Conservation (phyloP, 2,113 vertebrate genomes). For the Felis chaus region DNA sequence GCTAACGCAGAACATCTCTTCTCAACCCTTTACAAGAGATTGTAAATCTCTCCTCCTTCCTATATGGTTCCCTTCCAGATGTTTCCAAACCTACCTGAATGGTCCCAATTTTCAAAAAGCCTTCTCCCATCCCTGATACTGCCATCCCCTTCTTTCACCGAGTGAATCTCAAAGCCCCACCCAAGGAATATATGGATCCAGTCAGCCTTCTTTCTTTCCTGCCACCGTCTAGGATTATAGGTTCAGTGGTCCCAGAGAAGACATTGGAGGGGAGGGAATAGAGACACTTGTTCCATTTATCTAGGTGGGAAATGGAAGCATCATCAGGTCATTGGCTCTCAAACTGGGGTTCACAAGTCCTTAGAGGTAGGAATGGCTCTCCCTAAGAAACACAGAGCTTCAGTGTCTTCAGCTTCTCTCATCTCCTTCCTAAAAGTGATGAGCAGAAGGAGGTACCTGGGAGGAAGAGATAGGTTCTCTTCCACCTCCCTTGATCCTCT, state of each 20-base stretch:
- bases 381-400: background rate
- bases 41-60: background rate
- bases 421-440: background rate
- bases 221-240: background rate
- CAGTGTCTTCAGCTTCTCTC: background rate
- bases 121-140: background rate
- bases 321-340: background rate
- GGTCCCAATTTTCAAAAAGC: background rate
- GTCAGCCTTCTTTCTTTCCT: background rate
- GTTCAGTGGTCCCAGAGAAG: background rate
- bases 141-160: background rate
- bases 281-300: background rate
- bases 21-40: background rate
- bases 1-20: background rate
- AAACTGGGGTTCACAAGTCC: background rate
- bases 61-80: background rate
- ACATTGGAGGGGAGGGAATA: background rate
- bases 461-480: background rate
- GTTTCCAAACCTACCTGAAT: background rate
- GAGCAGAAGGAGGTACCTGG: background rate
- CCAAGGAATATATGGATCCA: background rate
- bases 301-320: background rate
- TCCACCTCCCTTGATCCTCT: background rate
- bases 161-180: background rate
- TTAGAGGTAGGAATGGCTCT: background rate